Base-by-base conservation (phyloP, 1,140 invertebrate genomes). In the Drosophila mojavensis region DNA sequence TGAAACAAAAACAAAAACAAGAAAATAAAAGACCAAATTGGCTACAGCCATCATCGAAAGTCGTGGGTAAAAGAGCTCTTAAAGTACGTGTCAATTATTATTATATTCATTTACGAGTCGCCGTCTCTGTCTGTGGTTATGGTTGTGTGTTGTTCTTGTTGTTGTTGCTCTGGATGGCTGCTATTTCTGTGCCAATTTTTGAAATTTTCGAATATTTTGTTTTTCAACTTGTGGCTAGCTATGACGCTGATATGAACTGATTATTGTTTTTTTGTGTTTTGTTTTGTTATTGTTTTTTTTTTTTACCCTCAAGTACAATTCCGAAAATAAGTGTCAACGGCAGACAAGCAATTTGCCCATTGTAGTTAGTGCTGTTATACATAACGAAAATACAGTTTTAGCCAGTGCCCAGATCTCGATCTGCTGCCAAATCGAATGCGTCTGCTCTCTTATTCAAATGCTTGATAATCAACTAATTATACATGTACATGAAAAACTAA, bases 51-150 rank as follows among this genome's bases (percentile, higher is more conserved):
- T 65, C 66, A 71, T 66, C 62, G 33, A 68, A 39, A 71, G 50
- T 51, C 43, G 53, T 48, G 70, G 75, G 69, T 75, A 64, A 81
- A 67, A 75, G 69, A 86, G 50, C 68, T 67, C 75, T 67, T 70
- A 60, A 86, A 88, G 82, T 88, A 86, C 82, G 82, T 86, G 82
- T 83, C 82, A 86, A 73, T 73, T 73, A 88, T 73, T 73, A 88
- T 82, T 60, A 80, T 79, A 82, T 82, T 68, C 67, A 77, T 59
- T 69, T 69, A 69, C 58, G 67, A 63, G 36, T 68, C 50, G 24
- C 0, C 24, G 10, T 24, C 3, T 54, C 24, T 56, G 64, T 59
- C 28, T 51, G 64, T 39, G 45, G 17, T 26, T 60, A 20, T 43
- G 62, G 30, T 69, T 24, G 30, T 66, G 13, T 20, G 20, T 51